Conservation (phyloP, 1,140 invertebrate genomes). For the Drosophila eugracilis region DNA sequence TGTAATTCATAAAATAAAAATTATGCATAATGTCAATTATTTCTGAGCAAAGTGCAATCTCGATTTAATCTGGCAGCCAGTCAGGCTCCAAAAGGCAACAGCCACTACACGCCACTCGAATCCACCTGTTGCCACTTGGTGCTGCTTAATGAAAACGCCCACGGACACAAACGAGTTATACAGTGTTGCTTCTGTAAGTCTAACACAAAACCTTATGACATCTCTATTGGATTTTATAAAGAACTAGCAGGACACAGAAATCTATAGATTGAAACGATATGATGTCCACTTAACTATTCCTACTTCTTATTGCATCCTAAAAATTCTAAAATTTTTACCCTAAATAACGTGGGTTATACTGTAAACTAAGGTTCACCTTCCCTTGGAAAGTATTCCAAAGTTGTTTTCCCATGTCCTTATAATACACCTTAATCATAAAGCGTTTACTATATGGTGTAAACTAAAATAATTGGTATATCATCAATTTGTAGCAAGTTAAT, state of each 20-base stretch:
- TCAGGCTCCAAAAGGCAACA: constrained; percentile 41
- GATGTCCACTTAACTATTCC: too few species aligned
- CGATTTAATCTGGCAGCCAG: constrained; percentile 25
- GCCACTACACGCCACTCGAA: constrained; percentile 35
- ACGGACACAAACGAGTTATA: constrained; percentile 48
- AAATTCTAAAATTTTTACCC: too few species aligned
- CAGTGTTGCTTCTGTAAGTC: constrained; percentile 15
- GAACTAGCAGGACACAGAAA: too few species aligned
- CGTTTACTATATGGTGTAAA: too few species aligned
- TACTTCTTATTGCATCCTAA: too few species aligned
- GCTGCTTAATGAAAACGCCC: constrained; percentile 53
- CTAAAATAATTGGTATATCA: not conserved
- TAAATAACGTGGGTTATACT: too few species aligned
- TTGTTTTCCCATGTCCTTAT: not conserved
- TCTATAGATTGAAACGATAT: too few species aligned
- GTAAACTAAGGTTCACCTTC: not conserved
- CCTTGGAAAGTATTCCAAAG: not conserved
- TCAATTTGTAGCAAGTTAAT: not conserved
- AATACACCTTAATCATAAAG: too few species aligned
- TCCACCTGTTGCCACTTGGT: constrained; percentile 57
- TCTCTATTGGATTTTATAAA: not conserved
- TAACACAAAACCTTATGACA: not conserved
- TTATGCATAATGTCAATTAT: constrained; percentile 38
- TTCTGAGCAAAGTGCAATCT: constrained; percentile 31
- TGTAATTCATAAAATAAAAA: constrained; percentile 3